These are phyloP conservation scores for Trichopria drosophilae DNA, from an alignment of 2,888 invertebrate genomes.

Conservation along the genomic window DNA sequence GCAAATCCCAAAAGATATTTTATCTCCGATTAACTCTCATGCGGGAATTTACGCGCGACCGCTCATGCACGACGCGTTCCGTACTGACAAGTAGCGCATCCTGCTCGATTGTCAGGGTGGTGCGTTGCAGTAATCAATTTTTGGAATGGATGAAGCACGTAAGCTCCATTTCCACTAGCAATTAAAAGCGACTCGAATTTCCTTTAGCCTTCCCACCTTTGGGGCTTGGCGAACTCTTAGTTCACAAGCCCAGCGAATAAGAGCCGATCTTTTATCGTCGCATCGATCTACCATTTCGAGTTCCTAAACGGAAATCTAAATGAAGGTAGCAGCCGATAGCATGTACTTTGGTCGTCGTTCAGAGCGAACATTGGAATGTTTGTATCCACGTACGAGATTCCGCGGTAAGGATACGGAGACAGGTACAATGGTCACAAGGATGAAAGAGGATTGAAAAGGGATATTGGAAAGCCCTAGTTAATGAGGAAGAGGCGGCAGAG, in stretches of 20 bases:
- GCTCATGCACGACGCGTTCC: too few relatives aligned
- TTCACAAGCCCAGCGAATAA: too few relatives aligned
- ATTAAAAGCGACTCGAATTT: too few relatives aligned
- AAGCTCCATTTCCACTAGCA: constrained; percentile 11
- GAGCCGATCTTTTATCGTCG: constrained; percentile 40
- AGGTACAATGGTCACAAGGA: too few relatives aligned
- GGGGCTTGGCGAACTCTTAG: too few relatives aligned
- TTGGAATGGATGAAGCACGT: background rate
- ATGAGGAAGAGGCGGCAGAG: background rate
- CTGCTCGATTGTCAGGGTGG: constrained; percentile 15
- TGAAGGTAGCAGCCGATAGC: constrained; percentile 44
- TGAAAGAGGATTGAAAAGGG: too few relatives aligned
- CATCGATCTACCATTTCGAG: constrained; percentile 37
- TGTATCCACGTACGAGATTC: constrained; percentile 37
- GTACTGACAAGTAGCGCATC: too few relatives aligned
- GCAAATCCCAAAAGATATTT: too few relatives aligned
- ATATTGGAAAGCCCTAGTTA: constrained; percentile 13
- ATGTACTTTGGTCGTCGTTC: too few relatives aligned
- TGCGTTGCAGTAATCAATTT: constrained; percentile 23
- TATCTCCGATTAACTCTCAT: too few relatives aligned
- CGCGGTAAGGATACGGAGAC: too few relatives aligned
- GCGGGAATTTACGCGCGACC: too few relatives aligned
- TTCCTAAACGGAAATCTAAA: constrained; percentile 50
- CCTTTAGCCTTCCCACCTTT: constrained; percentile 1
- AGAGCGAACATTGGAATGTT: constrained; percentile 34